Evolutionary conservation across 2,113 vertebrate genomes (phyloP), one percentile per base, ranked within the genome.

Genomic region (Panthera tigris): DNA sequence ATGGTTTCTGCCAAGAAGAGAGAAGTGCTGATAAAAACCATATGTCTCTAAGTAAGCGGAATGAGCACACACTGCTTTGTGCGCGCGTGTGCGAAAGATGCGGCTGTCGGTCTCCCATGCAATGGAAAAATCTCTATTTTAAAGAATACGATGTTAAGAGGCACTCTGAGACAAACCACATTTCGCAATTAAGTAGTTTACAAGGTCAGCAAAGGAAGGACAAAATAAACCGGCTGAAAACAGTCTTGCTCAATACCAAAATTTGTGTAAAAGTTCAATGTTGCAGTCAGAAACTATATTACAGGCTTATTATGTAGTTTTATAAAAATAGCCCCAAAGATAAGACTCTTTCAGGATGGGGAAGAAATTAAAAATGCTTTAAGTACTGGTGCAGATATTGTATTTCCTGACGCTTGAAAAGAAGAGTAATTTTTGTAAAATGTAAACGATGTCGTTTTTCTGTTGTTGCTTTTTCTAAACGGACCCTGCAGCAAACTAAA

Each of bases 101-200:
- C 45, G 63, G 71, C 95, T 65, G 74, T 73, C 14, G 71, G 69
- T 81, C 93, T 96, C 79, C 92, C 33, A 33, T 95, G 97, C 96
- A 97, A 97, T 98, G 98, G 98, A 97, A 98, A 97, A 98, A 91
- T 97, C 98, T 98, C 96, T 80, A 55, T 97, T 97, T 92, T 94
- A 94, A 98, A 97, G 97, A 95, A 95, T 95, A 97, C 97, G 91
- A 93, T 63, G 94, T 96, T 94, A 98, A 98, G 97, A 97, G 97
- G 91, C 80, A 48, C 95, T 95, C 88, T 31, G 97, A 98, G 84
- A 97, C 95, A 91, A 96, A 88, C 91, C 95, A 65, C 93, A 69
- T 98, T 97, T 98, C 91, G 23, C 96, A 98, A 97, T 97, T 95
- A 98, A 97, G 95, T 96, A 71, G 96, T 95, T 98, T 97, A 95